Base-by-base conservation (phyloP, 1,140 invertebrate genomes). In the Sitophilus oryzae region DNA sequence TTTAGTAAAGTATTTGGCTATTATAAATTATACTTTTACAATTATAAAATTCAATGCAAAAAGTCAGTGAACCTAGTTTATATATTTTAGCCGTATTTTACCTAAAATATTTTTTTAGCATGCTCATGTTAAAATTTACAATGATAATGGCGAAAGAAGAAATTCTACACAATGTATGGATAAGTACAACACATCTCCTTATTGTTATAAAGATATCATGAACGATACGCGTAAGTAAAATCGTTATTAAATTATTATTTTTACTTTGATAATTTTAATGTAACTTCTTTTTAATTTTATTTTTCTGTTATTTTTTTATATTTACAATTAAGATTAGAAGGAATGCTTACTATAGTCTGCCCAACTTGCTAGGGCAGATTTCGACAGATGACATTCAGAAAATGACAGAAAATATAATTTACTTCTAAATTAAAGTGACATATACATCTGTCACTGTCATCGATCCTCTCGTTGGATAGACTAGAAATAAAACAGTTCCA, bases 111-210 rank as follows among this genome's bases (percentile, higher is more conserved):
- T 40, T 20, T 50, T 57, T 23, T 43, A 52, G 37, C 65, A 66
- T 56, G 60, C 61, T 15, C 63, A 65, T 36, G 61, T 66, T 14
- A 59, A 61, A 45, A 45, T 66, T 18, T 35, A 63, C 11, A 44
- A 60, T 36, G 61, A 61, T 19, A 36, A 49, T 10, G 47, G 59
- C 19, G 59, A 66, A 30, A 58, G 55, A 22, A 43, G 48, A 11
- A 58, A 60, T 45, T 83, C 86, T 60, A 89, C 88, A 63, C 79
- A 88, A 25, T 91, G 88, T 62, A 89, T 89, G 71, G 85, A 89
- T 60, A 89, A 88, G 64, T 90, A 90, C 67, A 88, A 85, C 15
- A 85, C 86, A 15, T 89, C 88, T 73, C 86, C 86, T 2, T 89
- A 89, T 71, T 89, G 87, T 66, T 91, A 90, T 63, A 86, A 87